phyloP scores from a whole-genome alignment of 1,140 invertebrate species.

The Scaptomyza pallida region DNA sequence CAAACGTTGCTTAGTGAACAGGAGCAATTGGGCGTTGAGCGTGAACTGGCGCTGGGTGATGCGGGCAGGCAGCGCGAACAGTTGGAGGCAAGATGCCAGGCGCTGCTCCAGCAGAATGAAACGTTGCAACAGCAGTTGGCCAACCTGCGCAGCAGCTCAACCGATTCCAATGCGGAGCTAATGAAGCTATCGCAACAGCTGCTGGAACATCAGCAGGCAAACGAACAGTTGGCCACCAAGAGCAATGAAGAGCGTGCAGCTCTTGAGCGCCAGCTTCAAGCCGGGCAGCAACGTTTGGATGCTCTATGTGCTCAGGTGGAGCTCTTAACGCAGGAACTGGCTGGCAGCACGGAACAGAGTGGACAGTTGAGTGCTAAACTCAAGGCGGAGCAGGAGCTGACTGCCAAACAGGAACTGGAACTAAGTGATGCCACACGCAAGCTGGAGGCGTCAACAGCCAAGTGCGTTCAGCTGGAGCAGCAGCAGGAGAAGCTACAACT shows the following conservation, averaged over 20 bases:
- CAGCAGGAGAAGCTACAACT: conserved; percentile 59
- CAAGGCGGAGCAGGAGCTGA: conserved; percentile 49
- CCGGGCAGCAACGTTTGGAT: conserved; percentile 54
- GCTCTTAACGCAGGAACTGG: conserved; percentile 52
- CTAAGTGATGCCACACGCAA: conserved; percentile 53
- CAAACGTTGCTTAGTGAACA: conserved; percentile 55
- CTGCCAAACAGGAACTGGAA: conserved; percentile 48
- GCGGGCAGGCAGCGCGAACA: conserved; percentile 53
- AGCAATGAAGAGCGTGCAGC: conserved; percentile 45
- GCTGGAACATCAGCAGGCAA: conserved; percentile 55
- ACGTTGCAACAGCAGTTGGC: conserved; percentile 57
- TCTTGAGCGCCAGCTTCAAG: conserved; percentile 54
- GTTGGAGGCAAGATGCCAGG: conserved; percentile 55
- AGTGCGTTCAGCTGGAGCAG: conserved; percentile 36
- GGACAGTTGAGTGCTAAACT: conserved; percentile 38
- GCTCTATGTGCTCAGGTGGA: conserved; percentile 57
- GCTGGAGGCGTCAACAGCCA: conserved; percentile 35
- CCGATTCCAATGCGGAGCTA: conserved; percentile 61
- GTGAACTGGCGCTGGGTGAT: conserved; percentile 56
- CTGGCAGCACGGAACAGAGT: conserved; percentile 41
- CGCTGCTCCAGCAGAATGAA: conserved; percentile 53
- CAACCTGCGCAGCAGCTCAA: conserved; percentile 47
- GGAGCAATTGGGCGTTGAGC: conserved; percentile 57
- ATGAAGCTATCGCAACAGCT: conserved; percentile 55
- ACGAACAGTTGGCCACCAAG: conserved; percentile 55